Conservation (phyloP, 2,797 vertebrate species). For the Taeniopygia guttata region DNA sequence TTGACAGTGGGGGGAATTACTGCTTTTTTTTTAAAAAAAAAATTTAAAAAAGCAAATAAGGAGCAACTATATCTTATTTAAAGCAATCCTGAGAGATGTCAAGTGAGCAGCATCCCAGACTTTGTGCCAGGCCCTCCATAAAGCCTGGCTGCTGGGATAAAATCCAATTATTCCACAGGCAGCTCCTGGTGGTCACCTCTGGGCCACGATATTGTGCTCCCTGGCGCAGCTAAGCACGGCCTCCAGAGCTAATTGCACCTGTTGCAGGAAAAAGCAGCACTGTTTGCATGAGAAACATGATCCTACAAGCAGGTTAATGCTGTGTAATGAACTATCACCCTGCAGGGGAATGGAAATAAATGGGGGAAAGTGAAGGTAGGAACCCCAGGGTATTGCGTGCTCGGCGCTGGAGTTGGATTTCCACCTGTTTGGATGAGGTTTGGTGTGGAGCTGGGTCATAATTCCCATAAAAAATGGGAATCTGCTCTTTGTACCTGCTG, state of each 20-base stretch:
- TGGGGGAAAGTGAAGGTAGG: not conserved
- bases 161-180: conserved; percentile 12
- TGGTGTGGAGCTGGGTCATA: not conserved
- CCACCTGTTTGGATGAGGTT: not conserved
- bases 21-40: not conserved
- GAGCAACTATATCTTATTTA: not conserved
- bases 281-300: conserved; percentile 41
- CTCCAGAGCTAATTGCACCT: conserved; percentile 51
- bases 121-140: not conserved
- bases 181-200: conserved; percentile 38
- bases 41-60: not conserved
- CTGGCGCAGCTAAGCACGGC: conserved; percentile 15
- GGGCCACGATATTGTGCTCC: conserved; percentile 9
- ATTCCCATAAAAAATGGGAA: not conserved
- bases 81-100: not conserved
- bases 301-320: conserved; percentile 57
- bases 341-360: conserved; percentile 52
- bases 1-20: not conserved
- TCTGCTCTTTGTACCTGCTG: too few species aligned
- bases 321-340: conserved; percentile 60
- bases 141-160: not conserved
- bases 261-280: conserved; percentile 2
- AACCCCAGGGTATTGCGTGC: not conserved
- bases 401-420: not conserved
- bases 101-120: not conserved